Percentiles rank a stretch among this genome's conserved stretches.
These are phyloP conservation scores for Ameiurus melas DNA, from an alignment of 2,113 vertebrate species.

Conservation along the genomic window DNA sequence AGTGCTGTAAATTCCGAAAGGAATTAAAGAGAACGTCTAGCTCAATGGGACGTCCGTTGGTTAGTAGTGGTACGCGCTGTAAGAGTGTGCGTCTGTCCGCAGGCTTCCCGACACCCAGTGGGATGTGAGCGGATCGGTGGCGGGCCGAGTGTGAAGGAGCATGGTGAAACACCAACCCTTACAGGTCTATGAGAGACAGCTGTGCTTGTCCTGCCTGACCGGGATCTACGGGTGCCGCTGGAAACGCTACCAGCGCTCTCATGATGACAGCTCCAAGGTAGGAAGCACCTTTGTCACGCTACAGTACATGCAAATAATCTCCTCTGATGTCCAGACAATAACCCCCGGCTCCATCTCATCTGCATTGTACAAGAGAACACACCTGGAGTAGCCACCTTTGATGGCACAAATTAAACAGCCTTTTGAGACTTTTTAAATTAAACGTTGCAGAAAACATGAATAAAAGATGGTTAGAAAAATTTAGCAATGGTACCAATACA, in stretches of 20 bases:
- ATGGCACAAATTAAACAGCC: not conserved
- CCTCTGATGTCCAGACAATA: conserved; percentile 29
- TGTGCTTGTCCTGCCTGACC: conserved; percentile 93
- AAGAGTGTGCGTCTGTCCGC: conserved; percentile 21
- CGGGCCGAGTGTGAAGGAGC: conserved; percentile 78
- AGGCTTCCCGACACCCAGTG: conserved; percentile 79
- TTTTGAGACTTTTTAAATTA: not conserved
- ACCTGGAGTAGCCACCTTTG: conserved; percentile 31
- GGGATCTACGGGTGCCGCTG: conserved; percentile 98
- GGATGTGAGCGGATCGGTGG: conserved; percentile 72
- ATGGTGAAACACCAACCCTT: conserved; percentile 99
- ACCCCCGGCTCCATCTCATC: conserved; percentile 19
- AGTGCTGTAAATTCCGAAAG: not conserved
- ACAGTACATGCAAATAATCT: conserved; percentile 19
- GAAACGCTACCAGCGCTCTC: conserved; percentile 98
- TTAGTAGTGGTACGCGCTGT: not conserved
- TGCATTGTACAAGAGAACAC: not conserved
- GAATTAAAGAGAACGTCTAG: not conserved
- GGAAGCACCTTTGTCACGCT: conserved; percentile 22
- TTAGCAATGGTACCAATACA: not conserved
- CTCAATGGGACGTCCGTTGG: not conserved
- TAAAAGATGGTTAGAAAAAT: not conserved
- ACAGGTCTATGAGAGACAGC: conserved; percentile 97
- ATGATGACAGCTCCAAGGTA: conserved; percentile 94
- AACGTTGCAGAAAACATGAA: not conserved